These are phyloP conservation scores for Lindbergichthys nudifrons DNA, from an alignment of 2,797 vertebrate species.

Conservation along the genomic window DNA sequence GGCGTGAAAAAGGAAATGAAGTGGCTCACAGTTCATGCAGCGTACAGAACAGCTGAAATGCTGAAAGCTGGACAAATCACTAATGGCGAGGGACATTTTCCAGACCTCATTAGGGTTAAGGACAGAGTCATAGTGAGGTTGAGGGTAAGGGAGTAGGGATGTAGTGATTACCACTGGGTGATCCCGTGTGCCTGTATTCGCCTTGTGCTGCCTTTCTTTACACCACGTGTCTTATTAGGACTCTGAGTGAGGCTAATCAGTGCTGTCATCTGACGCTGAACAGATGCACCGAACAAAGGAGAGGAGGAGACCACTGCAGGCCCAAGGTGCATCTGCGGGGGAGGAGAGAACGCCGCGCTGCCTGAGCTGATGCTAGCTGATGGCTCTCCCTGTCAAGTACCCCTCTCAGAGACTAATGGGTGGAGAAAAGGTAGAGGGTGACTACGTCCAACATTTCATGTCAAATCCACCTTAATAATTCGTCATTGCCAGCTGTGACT, in stretches of 20 bases:
- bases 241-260: constrained; percentile 84
- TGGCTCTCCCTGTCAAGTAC: constrained; percentile 79
- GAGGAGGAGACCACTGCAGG: constrained; percentile 78
- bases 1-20: constrained; percentile 33
- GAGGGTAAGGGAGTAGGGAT: constrained; percentile 44
- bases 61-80: constrained; percentile 47
- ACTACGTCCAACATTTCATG: constrained; percentile 80
- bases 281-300: constrained; percentile 85
- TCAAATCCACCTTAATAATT: constrained; percentile 83
- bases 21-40: constrained; percentile 24
- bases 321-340: constrained; percentile 83
- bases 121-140: constrained; percentile 63
- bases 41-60: constrained; percentile 34
- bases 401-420: constrained; percentile 79
- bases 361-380: constrained; percentile 82
- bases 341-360: constrained; percentile 73
- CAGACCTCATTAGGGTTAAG: constrained; percentile 74
- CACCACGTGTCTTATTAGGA: constrained; percentile 83
- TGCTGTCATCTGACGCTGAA: constrained; percentile 83
- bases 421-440: constrained; percentile 83
- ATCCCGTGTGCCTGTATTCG: constrained; percentile 61
- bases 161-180: constrained; percentile 63
- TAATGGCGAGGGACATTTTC: constrained; percentile 55
- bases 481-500: constrained; percentile 79
- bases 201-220: constrained; percentile 65